Percentiles rank a stretch among this genome's conserved stretches.
These are phyloP conservation scores for Mustelus asterias DNA, from an alignment of 2,113 vertebrate genomes.

Conservation along the genomic window DNA sequence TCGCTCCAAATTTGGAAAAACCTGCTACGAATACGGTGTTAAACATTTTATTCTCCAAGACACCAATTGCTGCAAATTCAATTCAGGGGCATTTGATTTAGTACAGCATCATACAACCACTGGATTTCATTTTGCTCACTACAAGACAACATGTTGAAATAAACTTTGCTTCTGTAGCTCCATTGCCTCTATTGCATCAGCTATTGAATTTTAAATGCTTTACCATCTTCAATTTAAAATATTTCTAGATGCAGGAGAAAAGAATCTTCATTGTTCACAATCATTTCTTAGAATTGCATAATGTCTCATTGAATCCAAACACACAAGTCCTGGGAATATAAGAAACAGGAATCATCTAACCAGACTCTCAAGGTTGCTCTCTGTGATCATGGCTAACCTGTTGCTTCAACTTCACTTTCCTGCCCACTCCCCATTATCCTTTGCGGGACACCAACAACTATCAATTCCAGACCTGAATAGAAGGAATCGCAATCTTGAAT, in stretches of 20 bases:
- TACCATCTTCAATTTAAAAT: not conserved
- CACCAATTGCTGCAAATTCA: not conserved
- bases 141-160: too few species aligned
- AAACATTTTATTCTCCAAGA: not conserved
- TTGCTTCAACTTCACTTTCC: too few species aligned
- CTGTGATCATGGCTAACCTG: too few species aligned
- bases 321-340: not conserved
- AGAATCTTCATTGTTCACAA: not conserved
- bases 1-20: not conserved
- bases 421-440: too few species aligned
- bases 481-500: too few species aligned
- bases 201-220: not conserved
- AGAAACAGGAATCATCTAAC: not conserved
- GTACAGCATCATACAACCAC: not conserved
- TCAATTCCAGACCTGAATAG: too few species aligned
- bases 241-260: not conserved
- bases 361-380: too few species aligned
- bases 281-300: not conserved
- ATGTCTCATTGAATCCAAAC: not conserved
- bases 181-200: not conserved
- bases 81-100: not conserved
- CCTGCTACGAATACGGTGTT: not conserved
- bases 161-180: too few species aligned
- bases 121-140: not conserved
- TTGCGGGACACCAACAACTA: too few species aligned